A percentile compares a stretch with the other conserved stretches of the same genome.
Evolutionary conservation across 2,888 invertebrate species (phyloP).

Genomic region (Callosobruchus maculatus): DNA sequence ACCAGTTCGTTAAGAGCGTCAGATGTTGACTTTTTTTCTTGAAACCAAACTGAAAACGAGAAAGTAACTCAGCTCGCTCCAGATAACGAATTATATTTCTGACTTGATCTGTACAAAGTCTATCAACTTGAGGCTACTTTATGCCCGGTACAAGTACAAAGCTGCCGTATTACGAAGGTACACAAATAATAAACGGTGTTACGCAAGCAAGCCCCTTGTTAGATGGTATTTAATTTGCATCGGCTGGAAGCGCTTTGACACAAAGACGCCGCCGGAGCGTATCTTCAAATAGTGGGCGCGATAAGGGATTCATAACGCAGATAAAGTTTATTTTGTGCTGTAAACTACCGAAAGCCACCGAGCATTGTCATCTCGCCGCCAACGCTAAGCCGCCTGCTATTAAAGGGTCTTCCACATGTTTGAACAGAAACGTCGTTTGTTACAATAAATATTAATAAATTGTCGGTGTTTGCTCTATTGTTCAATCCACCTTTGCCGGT

Average conservation of each 20-base stretch:
- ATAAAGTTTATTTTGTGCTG: background rate
- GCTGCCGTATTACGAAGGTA: background rate
- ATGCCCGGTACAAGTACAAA: no score
- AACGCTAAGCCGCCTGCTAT: background rate
- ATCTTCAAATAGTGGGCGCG: background rate
- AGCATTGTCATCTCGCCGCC: background rate
- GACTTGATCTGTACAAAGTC: no score
- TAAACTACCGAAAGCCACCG: background rate
- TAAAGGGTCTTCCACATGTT: background rate
- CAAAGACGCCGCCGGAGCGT: background rate
- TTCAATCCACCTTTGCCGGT: background rate
- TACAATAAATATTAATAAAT: background rate
- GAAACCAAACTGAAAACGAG: no score
- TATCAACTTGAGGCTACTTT: no score
- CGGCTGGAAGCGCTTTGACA: background rate
- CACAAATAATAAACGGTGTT: background rate
- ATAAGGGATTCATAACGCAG: background rate
- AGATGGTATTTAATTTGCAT: background rate
- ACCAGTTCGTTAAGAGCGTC: no score
- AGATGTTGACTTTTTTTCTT: no score
- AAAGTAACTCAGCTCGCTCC: no score
- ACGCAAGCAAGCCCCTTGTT: background rate
- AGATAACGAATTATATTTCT: no score
- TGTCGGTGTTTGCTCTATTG: background rate
- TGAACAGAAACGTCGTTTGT: background rate